Base-by-base conservation (phyloP, 2,797 vertebrate species). In the Aulostomus chinensis region DNA sequence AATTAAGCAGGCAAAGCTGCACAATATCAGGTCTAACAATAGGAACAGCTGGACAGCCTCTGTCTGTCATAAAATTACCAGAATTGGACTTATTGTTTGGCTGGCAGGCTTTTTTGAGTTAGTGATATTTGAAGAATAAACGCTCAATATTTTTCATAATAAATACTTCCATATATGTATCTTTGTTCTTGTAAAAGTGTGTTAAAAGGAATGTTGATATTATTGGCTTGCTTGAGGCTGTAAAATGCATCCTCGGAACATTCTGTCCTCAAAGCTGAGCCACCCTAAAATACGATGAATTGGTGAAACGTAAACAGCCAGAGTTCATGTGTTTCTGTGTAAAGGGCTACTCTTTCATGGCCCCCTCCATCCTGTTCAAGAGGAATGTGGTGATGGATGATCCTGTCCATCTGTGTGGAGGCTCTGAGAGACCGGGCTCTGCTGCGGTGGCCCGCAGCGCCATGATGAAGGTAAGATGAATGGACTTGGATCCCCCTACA, bases 291-390 rank as follows among this genome's bases (percentile, higher is more conserved):
- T 2, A 7, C 24, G 57, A 9, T 59, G 33, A 59, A 31, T 17
- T 15, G n/a, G 41, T 57, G 9, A 33, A 55, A 77, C 45, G 41
- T 72, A 68, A 75, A 75, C 42, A 51, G 24, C 0, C 2, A 20
- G 24, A 35, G 48, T 49, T 51, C 17, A 25, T 69, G 39, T 72
- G 20, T 63, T 24, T 74, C 33, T 81, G 26, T 52, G 37, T 42
- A 22, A 65, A 99, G 97, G 97, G 97, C 42, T 99, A 99, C 83
- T 99, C 97, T 49, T 99, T 99, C 51, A 96, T 99, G 82, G 94
- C 96, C 49, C 97, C 97, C 30, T 99, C 97, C 62, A 99, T 99
- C 73, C 92, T 99, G 46, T 99, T 99, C 81, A 99, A 98, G 89
- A 95, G 94, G 70, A 99, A 99, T 31, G 96, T 93, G 35, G 96